phyloP scores from a whole-genome alignment of 1,140 invertebrate species.

The Nephotettix cincticeps region DNA sequence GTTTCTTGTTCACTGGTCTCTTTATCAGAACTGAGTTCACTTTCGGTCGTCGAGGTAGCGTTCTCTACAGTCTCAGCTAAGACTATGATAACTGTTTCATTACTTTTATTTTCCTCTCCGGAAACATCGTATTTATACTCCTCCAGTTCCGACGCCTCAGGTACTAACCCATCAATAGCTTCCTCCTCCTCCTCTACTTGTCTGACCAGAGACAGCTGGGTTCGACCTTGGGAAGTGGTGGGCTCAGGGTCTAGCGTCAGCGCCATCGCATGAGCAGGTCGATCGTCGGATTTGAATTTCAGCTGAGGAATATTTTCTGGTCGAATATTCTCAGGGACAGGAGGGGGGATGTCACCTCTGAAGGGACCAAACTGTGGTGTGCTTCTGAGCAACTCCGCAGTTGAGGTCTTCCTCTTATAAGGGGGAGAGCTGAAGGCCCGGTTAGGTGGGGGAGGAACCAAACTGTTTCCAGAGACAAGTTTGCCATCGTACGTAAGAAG shows the following conservation, averaged over 20 bases:
- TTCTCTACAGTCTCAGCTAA: constrained; percentile 10
- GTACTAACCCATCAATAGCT: constrained; percentile 10
- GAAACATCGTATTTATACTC: background rate
- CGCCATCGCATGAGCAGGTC: background rate
- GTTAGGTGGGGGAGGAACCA: constrained; percentile 24
- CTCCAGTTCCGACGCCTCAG: constrained; percentile 7
- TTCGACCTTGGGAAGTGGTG: constrained; percentile 30
- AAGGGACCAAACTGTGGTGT: constrained; percentile 70
- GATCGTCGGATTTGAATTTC: constrained; percentile 22
- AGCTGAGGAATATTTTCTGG: constrained; percentile 44
- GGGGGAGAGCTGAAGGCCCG: no score
- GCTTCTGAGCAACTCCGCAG: constrained; percentile 46
- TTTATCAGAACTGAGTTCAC: constrained; percentile 21
- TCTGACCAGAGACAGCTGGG: constrained; percentile 37
- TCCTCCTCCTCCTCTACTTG: constrained; percentile 6
- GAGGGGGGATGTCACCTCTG: constrained; percentile 65
- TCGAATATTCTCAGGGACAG: constrained; percentile 46
- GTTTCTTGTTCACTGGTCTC: constrained; percentile 34
- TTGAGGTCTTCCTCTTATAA: constrained; percentile 9
- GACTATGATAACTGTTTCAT: constrained; percentile 29
- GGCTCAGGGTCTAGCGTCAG: constrained; percentile 40
- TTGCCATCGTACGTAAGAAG: constrained; percentile 73
- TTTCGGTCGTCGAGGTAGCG: background rate
- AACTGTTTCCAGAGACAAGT: constrained; percentile 60
- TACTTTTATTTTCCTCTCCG: background rate